Evolutionary conservation across 2,888 invertebrate species (phyloP).

Genomic region (Himalopsyche japonica): DNA sequence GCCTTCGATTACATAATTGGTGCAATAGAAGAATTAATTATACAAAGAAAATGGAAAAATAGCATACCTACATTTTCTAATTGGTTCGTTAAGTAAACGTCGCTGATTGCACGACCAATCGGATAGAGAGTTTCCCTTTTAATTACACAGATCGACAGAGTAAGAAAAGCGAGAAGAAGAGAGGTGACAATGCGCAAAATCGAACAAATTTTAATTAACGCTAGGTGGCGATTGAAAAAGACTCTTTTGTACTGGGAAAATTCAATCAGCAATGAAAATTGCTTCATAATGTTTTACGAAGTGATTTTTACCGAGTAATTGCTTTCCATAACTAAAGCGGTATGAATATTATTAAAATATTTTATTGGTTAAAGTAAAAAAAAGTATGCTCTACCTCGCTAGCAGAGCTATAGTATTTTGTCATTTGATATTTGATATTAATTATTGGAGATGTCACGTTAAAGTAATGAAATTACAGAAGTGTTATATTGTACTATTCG

Average conservation of each 20-base stretch:
- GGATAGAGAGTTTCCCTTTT: background rate
- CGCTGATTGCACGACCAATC: slow-evolving; percentile 24
- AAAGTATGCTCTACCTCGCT: no score
- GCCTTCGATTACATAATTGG: no score
- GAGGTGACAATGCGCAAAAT: background rate
- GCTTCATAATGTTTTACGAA: background rate
- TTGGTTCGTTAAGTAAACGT: background rate
- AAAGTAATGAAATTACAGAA: no score
- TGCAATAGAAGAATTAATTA: no score
- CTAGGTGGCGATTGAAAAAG: background rate
- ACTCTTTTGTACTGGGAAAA: background rate
- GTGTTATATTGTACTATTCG: no score
- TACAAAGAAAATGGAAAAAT: background rate
- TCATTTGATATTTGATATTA: no score
- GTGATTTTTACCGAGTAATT: no score
- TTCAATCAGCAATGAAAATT: background rate
- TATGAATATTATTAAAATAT: no score
- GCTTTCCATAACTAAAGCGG: no score
- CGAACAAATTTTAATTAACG: background rate
- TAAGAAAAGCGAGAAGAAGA: background rate
- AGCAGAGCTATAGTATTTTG: no score
- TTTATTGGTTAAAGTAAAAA: no score
- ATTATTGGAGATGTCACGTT: no score
- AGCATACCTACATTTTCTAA: background rate
- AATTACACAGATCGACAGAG: background rate